Evolutionary conservation across 2,888 invertebrate genomes (phyloP), one percentile per base, ranked within the genome.

Genomic region (Luffia ferchaultella): DNA sequence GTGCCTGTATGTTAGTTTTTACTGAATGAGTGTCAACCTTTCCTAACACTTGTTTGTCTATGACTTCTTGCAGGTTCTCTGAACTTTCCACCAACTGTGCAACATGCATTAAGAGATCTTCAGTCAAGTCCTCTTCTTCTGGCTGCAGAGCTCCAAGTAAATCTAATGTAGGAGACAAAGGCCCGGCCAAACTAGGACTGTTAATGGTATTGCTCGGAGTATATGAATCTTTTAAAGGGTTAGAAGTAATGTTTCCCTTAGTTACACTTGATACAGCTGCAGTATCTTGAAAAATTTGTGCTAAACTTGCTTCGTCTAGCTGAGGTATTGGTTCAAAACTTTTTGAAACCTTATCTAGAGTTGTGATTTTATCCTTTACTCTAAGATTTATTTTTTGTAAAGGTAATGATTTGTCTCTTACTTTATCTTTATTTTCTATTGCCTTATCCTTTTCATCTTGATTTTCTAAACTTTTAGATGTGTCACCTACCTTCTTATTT

Each of bases 61-160:
- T 89, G 18, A 89, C 90, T 66, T 90, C 90, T 62, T 90, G 90
- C 52, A 91, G 72, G 59, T 90, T 90, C 62, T 88, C 87, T 46
- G 84, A 83, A 55, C 89, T 89, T 52, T 89, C 89, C 9, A 90
- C 90, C 18, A 91, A 73, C 50, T 90, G 88, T 1, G 90, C 91
- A n/a, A 90, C 90, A 70, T 90, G 90, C 76, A 90, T 88, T 42
- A 91, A 67, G 56, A 91, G 84, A 69, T 91, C 91, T 57, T 90
- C 91, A 1, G 90, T 87, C 48, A 91, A 82, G 19, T 87, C 88
- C 65, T 90, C 86, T 56, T 87, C 88, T 60, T 90, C 87, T n/a
- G 88, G 86, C 57, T 87, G 87, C 49, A 88, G 68, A 42, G 87
- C 87, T 56, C 84, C 87, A 30, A 88, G 64, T 55, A 88, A 67